phyloP scores from a whole-genome alignment of 2,113 vertebrate species.

The Crotophaga sulcirostris region DNA sequence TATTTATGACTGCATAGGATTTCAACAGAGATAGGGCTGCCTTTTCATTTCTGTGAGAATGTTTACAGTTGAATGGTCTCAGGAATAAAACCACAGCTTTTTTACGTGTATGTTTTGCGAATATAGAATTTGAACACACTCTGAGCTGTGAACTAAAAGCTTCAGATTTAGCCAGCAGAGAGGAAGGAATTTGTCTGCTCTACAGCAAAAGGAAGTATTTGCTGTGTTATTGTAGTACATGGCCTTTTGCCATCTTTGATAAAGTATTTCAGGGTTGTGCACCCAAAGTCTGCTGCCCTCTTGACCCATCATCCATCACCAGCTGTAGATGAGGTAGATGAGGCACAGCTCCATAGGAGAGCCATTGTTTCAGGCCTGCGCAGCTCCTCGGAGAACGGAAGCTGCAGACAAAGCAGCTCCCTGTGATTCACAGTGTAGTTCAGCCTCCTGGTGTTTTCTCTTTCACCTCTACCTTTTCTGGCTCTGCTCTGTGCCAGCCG shows the following conservation, averaged over 20 bases:
- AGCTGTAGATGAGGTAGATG: slow-evolving; percentile 56
- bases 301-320: slow-evolving; percentile 76
- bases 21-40: not conserved
- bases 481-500: not conserved
- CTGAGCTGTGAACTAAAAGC: slow-evolving; percentile 28
- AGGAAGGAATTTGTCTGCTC: slow-evolving; percentile 75
- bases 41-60: slow-evolving; percentile 25
- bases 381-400: slow-evolving; percentile 65
- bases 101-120: not conserved
- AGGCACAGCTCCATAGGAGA: slow-evolving; percentile 47
- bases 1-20: not conserved
- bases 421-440: not conserved
- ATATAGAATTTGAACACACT: not conserved
- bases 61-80: not conserved
- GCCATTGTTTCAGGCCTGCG: slow-evolving; percentile 65
- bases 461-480: slow-evolving; percentile 5
- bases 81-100: not conserved
- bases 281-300: slow-evolving; percentile 80
- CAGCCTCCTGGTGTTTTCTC: slow-evolving; percentile 15
- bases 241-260: slow-evolving; percentile 79
- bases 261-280: slow-evolving; percentile 70
- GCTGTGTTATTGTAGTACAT: slow-evolving; percentile 69
- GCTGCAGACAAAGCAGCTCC: slow-evolving; percentile 60
- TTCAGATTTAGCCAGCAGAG: slow-evolving; percentile 58
- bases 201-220: slow-evolving; percentile 77